phyloP scores from a whole-genome alignment of 2,113 vertebrate genomes.

The Rhinolophus ferrumequinum region DNA sequence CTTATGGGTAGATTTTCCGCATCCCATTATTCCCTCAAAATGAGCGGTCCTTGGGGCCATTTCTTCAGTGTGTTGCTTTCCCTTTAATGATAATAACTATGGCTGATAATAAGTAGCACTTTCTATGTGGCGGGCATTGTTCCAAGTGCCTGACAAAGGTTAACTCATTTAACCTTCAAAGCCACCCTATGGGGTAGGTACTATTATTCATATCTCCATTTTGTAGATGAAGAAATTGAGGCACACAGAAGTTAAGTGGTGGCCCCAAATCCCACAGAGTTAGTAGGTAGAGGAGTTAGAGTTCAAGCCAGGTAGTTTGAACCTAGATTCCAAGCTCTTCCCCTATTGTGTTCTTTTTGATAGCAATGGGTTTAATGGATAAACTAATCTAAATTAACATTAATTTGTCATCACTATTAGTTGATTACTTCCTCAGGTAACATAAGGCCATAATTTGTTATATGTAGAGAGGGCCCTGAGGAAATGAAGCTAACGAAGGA shows the following conservation, averaged over 20 bases:
- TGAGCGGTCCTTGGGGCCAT: not conserved
- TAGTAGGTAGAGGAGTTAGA: not conserved
- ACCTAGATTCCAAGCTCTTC: not conserved
- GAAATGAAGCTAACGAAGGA: not conserved
- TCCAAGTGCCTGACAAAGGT: not conserved
- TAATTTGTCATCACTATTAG: not conserved
- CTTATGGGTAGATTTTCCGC: not conserved
- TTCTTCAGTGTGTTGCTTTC: not conserved
- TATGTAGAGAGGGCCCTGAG: not conserved
- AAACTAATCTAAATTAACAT: not conserved
- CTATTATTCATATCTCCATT: not conserved
- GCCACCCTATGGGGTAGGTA: not conserved
- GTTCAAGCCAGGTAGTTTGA: not conserved
- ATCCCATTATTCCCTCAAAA: not conserved
- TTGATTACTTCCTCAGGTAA: not conserved
- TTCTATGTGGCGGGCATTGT: not conserved
- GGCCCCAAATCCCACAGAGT: not conserved
- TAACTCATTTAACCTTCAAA: not conserved
- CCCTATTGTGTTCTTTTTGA: not conserved
- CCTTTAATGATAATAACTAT: not conserved
- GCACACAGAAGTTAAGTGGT: not conserved
- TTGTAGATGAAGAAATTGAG: not conserved
- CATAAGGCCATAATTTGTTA: not conserved
- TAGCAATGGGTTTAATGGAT: not conserved
- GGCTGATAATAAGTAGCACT: not conserved